phyloP scores from a whole-genome alignment of 2,797 vertebrate genomes.

The Graptemys geographica region DNA sequence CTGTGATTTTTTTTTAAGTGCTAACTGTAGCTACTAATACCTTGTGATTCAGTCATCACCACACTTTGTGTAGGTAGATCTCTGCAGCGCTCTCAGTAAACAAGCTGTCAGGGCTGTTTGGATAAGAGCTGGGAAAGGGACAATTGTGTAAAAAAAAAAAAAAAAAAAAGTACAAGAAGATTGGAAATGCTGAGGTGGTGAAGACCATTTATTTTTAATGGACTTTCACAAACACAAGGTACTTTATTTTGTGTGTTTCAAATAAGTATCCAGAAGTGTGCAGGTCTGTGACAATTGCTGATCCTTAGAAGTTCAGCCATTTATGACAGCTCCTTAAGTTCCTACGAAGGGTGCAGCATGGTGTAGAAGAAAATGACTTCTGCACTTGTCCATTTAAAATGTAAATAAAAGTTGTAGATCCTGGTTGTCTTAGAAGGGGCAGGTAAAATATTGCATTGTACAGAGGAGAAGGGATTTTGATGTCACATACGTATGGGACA shows the following conservation, averaged over 20 bases:
- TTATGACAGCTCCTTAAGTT: background rate
- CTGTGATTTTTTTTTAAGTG: background rate
- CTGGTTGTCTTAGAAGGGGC: background rate
- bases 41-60: conserved; percentile 55
- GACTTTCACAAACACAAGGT: conserved; percentile 13
- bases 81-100: conserved; percentile 64
- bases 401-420: background rate
- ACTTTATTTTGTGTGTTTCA: conserved; percentile 55
- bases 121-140: conserved; percentile 63
- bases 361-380: background rate
- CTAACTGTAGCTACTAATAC: conserved; percentile 30
- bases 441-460: background rate
- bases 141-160: conserved; percentile 61
- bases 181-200: conserved; percentile 51
- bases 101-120: conserved; percentile 75
- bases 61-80: conserved; percentile 16
- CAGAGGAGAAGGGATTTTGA: background rate
- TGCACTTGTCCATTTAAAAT: background rate
- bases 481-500: accelerated
- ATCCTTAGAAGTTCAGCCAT: background rate
- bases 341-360: background rate
- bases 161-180: background rate
- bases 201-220: conserved; percentile 47
- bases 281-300: background rate
- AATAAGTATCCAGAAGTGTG: conserved; percentile 35